A percentile compares a stretch with the other conserved stretches of the same genome.
These are phyloP conservation scores for Galbula dea DNA, from an alignment of 2,113 vertebrate species.

Conservation along the genomic window DNA sequence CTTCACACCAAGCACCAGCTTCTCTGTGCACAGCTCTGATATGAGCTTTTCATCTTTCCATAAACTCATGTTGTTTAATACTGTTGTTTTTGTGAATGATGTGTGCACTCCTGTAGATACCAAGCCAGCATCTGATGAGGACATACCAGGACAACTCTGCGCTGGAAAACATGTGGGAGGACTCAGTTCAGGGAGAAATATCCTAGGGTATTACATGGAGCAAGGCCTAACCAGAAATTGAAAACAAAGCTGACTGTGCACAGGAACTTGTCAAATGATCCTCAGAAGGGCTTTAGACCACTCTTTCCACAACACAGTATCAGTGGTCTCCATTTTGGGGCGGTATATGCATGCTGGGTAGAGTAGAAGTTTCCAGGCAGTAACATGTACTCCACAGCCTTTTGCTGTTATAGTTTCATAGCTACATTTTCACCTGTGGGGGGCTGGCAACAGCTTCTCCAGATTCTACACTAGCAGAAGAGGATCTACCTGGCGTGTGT, in stretches of 20 bases:
- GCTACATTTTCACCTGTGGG: not conserved
- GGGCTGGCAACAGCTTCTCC: not conserved
- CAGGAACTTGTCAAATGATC: not conserved
- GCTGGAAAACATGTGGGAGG: rapidly evolving
- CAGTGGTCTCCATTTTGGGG: not conserved
- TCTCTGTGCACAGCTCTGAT: not conserved
- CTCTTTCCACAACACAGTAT: not conserved
- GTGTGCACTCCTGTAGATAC: not conserved
- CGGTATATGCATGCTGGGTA: rapidly evolving
- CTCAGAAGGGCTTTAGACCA: not conserved
- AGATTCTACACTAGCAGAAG: not conserved
- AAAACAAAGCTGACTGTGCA: not conserved
- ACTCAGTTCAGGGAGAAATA: not conserved
- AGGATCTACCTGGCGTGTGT: not conserved
- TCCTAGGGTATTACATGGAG: not conserved
- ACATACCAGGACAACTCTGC: rapidly evolving
- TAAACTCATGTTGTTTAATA: not conserved
- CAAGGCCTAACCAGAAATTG: not conserved
- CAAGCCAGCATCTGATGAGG: not conserved
- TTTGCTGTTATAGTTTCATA: not conserved
- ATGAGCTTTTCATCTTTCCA: not conserved
- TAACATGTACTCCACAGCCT: not conserved
- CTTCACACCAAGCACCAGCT: rapidly evolving
- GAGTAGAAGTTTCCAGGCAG: not conserved
- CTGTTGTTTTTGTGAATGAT: not conserved